Base-by-base conservation (phyloP, 2,113 vertebrate species). In the Otocyon megalotis region DNA sequence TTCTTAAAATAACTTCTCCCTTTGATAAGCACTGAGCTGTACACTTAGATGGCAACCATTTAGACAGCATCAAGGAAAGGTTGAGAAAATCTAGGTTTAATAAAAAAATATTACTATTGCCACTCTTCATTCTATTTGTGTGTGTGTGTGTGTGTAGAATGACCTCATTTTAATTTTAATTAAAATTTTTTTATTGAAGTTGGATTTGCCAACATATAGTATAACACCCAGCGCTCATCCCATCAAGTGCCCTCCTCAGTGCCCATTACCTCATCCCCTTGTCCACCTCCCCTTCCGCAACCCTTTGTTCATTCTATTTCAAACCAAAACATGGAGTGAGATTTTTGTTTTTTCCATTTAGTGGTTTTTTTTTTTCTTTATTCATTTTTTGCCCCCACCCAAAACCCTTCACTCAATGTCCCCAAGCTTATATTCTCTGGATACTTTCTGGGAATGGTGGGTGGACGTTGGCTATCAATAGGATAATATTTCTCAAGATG, bases 1-100 rank as follows among this genome's bases (percentile, higher is more conserved):
- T 90, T 91, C 91, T 89, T 83, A 80, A 96, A 91, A 90, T 72
- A 79, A 77, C 48, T 92, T 96, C 74, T 83, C 69, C 8, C 43
- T 89, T 94, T 97, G 58, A 92, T 10, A 87, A 60, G 74, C 65
- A 89, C 67, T 63, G 43, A 89, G 17, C n/a, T 71, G 10, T 87
- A 63, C 19, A 80, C 6, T 50, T 82, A 67, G 2, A 62, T 11
- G 32, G 72, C 67, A 93, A 60, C 3, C 22, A 83, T 87, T 79
- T 86, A 86, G 24, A 84, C 60, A n/a, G 5, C 48, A 87, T 35
- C 32, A 80, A 89, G 12, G 28, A 94, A 92, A 80, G 83, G 11
- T 2, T 95, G 43, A 93, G 26, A 79, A 82, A 62, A 19, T n/a
- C 28, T 28, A 60, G 5, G 22, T 63, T 94, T 86, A 91, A 84